phyloP scores from a whole-genome alignment of 2,888 invertebrate genomes.

The Erebia ligea region DNA sequence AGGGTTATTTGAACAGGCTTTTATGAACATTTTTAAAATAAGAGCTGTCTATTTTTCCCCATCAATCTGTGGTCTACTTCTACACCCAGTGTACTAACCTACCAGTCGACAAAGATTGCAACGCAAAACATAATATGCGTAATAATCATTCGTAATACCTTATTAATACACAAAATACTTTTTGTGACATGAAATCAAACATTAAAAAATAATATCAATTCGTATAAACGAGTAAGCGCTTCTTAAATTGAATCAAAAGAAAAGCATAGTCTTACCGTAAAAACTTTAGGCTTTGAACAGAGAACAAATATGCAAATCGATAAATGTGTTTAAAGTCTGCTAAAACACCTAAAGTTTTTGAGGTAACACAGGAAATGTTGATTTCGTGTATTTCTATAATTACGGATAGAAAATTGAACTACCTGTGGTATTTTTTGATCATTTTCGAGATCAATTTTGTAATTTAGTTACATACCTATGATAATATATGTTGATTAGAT shows the following conservation, averaged over 20 bases:
- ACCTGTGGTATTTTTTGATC: background rate
- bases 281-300: too few species aligned
- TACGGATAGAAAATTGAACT: background rate
- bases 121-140: constrained; percentile 9
- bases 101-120: constrained; percentile 11
- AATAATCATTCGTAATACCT: constrained; percentile 1
- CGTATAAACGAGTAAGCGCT: background rate
- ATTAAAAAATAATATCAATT: constrained; percentile 12
- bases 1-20: background rate
- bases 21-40: background rate
- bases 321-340: too few species aligned
- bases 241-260: background rate
- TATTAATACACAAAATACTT: background rate
- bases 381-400: background rate
- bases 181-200: constrained; percentile 13
- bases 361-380: background rate
- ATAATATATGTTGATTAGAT: background rate
- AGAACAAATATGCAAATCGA: too few species aligned
- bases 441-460: background rate
- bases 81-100: constrained; percentile 1
- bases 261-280: background rate
- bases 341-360: too few species aligned
- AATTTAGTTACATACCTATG: background rate
- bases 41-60: background rate
- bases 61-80: background rate